Conservation (phyloP, 2,113 vertebrate species). For the Sisor rabdophorus region DNA sequence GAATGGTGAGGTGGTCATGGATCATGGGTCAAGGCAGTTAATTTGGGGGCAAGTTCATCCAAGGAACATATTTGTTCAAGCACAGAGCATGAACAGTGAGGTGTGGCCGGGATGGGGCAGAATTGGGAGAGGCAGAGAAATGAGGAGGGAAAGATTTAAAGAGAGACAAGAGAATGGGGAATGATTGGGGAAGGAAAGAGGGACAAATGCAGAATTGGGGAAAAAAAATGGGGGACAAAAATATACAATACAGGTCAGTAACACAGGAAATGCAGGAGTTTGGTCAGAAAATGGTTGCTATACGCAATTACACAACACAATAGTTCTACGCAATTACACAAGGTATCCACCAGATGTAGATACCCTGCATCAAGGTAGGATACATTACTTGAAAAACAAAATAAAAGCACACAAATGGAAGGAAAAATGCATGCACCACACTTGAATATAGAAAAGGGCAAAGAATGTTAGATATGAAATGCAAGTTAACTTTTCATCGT, state of each 20-base stretch:
- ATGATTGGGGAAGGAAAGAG: conserved; percentile 68
- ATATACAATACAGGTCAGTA: conserved; percentile 99
- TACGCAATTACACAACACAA: conserved; percentile 85
- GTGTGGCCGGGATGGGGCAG: conserved; percentile 52
- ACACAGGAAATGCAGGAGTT: conserved; percentile 99
- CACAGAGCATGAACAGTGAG: conserved; percentile 81
- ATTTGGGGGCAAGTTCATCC: conserved; percentile 86
- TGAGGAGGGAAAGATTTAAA: conserved; percentile 73
- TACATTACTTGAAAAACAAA: conserved; percentile 85
- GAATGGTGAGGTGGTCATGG: conserved; percentile 99
- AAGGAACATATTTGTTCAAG: conserved; percentile 74
- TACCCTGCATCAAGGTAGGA: conserved; percentile 88
- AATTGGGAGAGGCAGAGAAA: conserved; percentile 69
- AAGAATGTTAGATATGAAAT: conserved; percentile 77
- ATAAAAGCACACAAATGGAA: conserved; percentile 63
- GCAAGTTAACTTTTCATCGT: conserved; percentile 71
- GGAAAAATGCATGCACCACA: conserved; percentile 80
- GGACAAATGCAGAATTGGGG: conserved; percentile 86
- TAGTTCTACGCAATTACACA: conserved; percentile 87
- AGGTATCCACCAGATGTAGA: conserved; percentile 86
- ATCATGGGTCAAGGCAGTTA: conserved; percentile 96
- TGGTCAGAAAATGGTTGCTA: conserved; percentile 99
- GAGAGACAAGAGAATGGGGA: conserved; percentile 70
- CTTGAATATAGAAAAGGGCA: conserved; percentile 69
- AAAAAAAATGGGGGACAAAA: conserved; percentile 91